Evolutionary conservation across 2,888 invertebrate species (phyloP).

Genomic region (Mythimna albipuncta): DNA sequence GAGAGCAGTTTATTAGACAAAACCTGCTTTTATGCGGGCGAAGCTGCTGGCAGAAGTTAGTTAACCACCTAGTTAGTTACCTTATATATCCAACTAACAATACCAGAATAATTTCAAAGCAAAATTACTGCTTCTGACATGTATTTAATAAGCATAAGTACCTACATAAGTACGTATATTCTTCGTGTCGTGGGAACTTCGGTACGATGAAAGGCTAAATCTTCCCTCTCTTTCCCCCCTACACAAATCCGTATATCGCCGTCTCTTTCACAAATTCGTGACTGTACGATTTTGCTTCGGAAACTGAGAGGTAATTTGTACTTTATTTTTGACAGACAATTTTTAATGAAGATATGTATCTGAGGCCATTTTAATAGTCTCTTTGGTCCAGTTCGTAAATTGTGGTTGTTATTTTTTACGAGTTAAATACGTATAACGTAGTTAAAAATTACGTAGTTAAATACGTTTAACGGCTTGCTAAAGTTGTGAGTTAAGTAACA

Average conservation of each 20-base stretch:
- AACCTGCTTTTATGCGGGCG: no score
- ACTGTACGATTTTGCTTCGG: conserved; percentile 80
- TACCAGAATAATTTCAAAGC: conserved; percentile 19
- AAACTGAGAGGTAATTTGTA: conserved; percentile 73
- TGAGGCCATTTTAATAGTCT: conserved; percentile 49
- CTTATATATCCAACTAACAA: neutral
- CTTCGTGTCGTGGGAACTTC: conserved; percentile 78
- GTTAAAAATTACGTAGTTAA: no score
- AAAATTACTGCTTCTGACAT: conserved; percentile 25
- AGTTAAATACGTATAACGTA: neutral
- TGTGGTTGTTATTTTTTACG: conserved; percentile 21
- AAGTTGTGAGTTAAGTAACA: neutral
- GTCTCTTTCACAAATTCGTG: conserved; percentile 81
- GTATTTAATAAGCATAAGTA: conserved; percentile 39
- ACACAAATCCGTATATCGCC: conserved; percentile 35
- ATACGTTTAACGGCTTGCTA: neutral
- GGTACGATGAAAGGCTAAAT: conserved; percentile 68
- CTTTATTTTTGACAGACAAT: conserved; percentile 73
- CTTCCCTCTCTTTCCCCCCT: conserved; percentile 58
- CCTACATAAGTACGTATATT: conserved; percentile 29
- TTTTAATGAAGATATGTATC: conserved; percentile 72
- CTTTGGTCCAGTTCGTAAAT: conserved; percentile 30
- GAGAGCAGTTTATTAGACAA: no score
- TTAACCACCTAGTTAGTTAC: no score
- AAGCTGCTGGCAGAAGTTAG: no score